Evolutionary conservation across 2,888 invertebrate species (phyloP).

Genomic region (Dicroscelio sp.): DNA sequence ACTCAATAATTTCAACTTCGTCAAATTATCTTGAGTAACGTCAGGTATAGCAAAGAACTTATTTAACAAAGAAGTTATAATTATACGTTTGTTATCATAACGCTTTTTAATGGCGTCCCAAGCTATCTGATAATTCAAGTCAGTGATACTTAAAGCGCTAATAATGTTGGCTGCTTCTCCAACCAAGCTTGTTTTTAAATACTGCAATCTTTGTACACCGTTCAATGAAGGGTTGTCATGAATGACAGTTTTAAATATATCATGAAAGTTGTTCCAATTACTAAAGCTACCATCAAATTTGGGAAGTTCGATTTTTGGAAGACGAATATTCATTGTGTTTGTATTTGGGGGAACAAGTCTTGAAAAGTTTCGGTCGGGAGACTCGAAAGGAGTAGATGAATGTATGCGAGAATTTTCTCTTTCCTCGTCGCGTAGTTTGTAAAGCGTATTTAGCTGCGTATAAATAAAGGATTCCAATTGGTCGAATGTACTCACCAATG

Average conservation of each 20-base stretch:
- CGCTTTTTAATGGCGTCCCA: neutral
- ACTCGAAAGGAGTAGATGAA: no score
- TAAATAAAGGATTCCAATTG: no score
- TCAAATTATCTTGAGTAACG: neutral
- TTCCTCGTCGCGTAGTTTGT: no score
- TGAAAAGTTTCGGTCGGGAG: no score
- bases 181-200: neutral
- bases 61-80: constrained; percentile 8
- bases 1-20: neutral
- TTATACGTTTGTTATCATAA: constrained; percentile 7
- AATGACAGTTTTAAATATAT: neutral
- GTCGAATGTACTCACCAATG: no score
- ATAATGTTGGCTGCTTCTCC: neutral
- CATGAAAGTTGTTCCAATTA: neutral
- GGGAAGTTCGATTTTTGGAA: neutral
- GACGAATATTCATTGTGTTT: no score
- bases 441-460: no score
- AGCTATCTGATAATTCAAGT: neutral
- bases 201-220: neutral
- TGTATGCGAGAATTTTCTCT: no score
- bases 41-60: neutral
- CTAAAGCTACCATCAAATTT: neutral
- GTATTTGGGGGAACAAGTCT: no score
- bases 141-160: neutral
- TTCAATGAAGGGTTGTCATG: no score